These are phyloP conservation scores for Anastrepha obliqua DNA, from an alignment of 1,140 invertebrate species.

Conservation along the genomic window DNA sequence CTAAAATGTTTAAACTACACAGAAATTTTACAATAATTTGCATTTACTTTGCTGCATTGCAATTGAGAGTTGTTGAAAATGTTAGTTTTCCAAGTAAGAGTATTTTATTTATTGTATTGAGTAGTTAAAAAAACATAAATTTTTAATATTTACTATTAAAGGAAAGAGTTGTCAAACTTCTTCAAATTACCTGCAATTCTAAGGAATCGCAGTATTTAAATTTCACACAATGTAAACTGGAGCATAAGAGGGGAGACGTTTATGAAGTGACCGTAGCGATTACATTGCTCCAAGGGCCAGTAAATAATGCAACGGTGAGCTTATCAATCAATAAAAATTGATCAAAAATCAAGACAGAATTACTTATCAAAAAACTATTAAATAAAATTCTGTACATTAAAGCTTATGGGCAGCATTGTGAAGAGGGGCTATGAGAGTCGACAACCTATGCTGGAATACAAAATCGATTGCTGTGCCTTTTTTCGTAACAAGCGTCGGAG, in stretches of 20 bases:
- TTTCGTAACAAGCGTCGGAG: neutral
- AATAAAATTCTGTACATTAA: neutral
- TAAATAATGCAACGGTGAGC: neutral
- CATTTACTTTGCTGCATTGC: neutral
- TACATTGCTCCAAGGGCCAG: neutral
- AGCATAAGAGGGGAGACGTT: neutral
- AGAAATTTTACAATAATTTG: neutral
- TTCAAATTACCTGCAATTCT: neutral
- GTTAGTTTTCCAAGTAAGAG: neutral
- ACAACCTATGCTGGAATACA: neutral
- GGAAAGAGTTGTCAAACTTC: slow-evolving; percentile 4
- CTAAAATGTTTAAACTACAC: neutral
- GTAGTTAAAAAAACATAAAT: too few relatives aligned
- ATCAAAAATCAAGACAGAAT: neutral
- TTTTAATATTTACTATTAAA: neutral
- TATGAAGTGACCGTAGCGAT: neutral
- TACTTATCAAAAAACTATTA: neutral
- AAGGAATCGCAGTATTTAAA: neutral
- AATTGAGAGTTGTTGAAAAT: neutral
- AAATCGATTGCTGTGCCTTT: slow-evolving; percentile 12
- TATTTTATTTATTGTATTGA: too few relatives aligned
- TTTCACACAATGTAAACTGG: neutral
- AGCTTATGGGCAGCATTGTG: neutral
- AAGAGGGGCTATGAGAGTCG: neutral
- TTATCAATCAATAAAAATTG: neutral